Evolutionary conservation across 2,113 vertebrate species (phyloP), one percentile per base, ranked within the genome.

Genomic region (Actinemys pallida): DNA sequence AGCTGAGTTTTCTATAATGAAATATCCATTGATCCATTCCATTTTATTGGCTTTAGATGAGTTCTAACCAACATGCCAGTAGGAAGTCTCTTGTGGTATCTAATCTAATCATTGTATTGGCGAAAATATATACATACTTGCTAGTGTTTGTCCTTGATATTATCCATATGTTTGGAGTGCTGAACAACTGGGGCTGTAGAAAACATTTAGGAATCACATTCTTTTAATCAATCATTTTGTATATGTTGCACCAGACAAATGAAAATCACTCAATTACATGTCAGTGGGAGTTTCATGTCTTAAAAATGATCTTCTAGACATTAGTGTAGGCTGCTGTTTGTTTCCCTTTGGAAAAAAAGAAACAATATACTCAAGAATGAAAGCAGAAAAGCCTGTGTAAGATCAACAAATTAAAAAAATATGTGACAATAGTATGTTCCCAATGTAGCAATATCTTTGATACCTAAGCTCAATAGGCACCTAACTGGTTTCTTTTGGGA

Each of bases 1-100:
- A 98, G 92, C 95, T 94, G 96, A 86, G 84, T 93, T 96, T 89
- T 39, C 29, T 84, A 57, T 96, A 90, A 94, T 96, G 96, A 96
- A 95, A 95, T 93, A 92, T 82, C 95, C 83, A 92, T 93, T 39
- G 92, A 96, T 88, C 87, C 54, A n/a, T 76, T 88, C 93, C 24
- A 13, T 56, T 50, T 93, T 85, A 92, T 81, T 90, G 94, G 80
- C 85, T 96, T 96, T 69, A 89, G 92, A 88, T 57, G 93, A 93
- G 45, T 83, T 97, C 94, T 87, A 93, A 72, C 81, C 93, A 84
- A 92, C 53, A 93, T 1, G 3, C 59, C 53, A 81, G 82, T 39
- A 85, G 94, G 95, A 88, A 96, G 82, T 88, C 91, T 93, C 94
- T 75, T 1, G 47, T 84, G 83, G 85, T 86, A 92, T 53, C 65